Evolutionary conservation across 2,113 vertebrate species (phyloP).

Genomic region (Lethenteron camtschaticum): DNA sequence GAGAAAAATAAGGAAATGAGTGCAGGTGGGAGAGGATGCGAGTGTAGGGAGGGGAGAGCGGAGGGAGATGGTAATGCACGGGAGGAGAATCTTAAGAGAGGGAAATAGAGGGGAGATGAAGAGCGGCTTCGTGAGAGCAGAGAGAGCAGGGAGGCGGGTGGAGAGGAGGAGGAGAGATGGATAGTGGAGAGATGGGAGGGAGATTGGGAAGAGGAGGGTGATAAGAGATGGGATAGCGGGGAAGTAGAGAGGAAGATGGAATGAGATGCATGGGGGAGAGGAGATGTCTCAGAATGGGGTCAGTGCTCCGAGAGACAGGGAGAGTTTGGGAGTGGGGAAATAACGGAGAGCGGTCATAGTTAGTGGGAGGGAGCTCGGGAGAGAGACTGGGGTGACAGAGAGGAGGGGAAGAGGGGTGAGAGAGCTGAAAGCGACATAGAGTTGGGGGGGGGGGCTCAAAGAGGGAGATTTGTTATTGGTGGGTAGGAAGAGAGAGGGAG

Average conservation of each 20-base stretch:
- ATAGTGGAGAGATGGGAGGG: not conserved
- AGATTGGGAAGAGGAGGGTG: not conserved
- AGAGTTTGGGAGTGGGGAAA: not conserved
- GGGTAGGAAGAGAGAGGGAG: not conserved
- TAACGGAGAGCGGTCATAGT: not conserved
- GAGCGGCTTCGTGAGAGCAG: not conserved
- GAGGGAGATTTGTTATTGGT: not conserved
- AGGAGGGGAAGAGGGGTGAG: not conserved
- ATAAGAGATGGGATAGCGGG: not conserved
- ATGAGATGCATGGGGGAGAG: not conserved
- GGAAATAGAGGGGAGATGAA: not conserved
- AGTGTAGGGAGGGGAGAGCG: not conserved
- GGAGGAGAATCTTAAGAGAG: not conserved
- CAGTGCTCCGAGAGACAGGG: not conserved
- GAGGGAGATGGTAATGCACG: not conserved
- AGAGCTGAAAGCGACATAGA: not conserved
- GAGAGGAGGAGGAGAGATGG: slow-evolving; percentile 1
- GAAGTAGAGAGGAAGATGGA: not conserved
- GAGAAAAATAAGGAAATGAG: not conserved
- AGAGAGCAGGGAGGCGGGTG: not conserved
- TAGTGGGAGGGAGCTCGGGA: not conserved
- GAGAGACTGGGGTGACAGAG: not conserved
- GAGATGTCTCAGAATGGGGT: not conserved
- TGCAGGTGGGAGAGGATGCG: not conserved
- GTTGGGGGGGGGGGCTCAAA: not conserved